Percentiles rank a stretch among this genome's conserved stretches.
These are phyloP conservation scores for Cotesia typhae DNA, from an alignment of 1,140 invertebrate genomes.

Conservation along the genomic window DNA sequence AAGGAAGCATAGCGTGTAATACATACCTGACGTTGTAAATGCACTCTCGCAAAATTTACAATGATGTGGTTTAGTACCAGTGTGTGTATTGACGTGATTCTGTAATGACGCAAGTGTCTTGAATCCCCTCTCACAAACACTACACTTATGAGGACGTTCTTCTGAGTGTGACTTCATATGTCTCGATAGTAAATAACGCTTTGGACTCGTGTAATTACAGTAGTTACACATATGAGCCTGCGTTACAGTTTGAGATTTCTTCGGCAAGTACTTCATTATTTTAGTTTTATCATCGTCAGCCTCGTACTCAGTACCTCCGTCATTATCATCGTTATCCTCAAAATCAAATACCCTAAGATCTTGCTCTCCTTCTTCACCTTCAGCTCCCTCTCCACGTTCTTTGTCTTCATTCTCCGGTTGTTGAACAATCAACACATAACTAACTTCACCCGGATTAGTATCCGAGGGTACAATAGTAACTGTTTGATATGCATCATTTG, in stretches of 20 bases:
- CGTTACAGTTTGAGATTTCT: slow-evolving; percentile 76
- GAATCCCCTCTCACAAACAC: slow-evolving; percentile 93
- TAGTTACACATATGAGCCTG: slow-evolving; percentile 87
- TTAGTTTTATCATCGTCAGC: slow-evolving; percentile 78
- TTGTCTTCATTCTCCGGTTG: slow-evolving; percentile 71
- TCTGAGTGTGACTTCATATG: slow-evolving; percentile 97
- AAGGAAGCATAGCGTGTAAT: slow-evolving; percentile 27
- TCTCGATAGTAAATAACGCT: slow-evolving; percentile 86
- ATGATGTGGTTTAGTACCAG: slow-evolving; percentile 92
- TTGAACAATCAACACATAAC: slow-evolving; percentile 89
- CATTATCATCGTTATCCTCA: slow-evolving; percentile 71
- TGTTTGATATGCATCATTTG: slow-evolving; percentile 78
- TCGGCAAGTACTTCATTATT: slow-evolving; percentile 73
- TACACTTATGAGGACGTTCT: slow-evolving; percentile 93
- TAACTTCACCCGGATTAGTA: slow-evolving; percentile 80
- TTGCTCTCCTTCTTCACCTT: slow-evolving; percentile 71
- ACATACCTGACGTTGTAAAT: slow-evolving; percentile 90
- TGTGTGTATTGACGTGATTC: slow-evolving; percentile 97
- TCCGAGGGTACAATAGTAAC: slow-evolving; percentile 88
- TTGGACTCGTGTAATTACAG: slow-evolving; percentile 89
- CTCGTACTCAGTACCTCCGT: slow-evolving; percentile 69
- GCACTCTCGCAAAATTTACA: slow-evolving; percentile 93
- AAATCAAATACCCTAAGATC: slow-evolving; percentile 75
- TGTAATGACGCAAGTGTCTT: slow-evolving; percentile 93
- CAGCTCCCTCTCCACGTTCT: slow-evolving; percentile 66